A percentile compares a stretch with the other conserved stretches of the same genome.
These are phyloP conservation scores for Saguinus imperator DNA, from an alignment of 2,113 vertebrate species.

Conservation along the genomic window DNA sequence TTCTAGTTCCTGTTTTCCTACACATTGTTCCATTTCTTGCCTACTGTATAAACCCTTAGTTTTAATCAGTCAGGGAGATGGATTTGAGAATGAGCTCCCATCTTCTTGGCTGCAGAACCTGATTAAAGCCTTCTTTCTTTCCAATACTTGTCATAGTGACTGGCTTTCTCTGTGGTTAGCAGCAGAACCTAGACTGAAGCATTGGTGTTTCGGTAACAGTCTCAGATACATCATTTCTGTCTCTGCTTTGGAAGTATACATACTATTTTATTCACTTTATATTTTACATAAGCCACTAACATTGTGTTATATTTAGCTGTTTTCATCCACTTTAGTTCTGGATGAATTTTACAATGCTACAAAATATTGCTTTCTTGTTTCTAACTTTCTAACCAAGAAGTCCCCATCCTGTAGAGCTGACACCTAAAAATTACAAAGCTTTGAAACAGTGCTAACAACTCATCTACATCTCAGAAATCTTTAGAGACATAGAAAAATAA, in stretches of 20 bases:
- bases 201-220: no score
- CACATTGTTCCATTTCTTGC: no score
- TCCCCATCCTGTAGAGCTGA: not conserved
- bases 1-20: no score
- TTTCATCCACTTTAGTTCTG: not conserved
- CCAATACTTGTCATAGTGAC: no score
- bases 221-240: not conserved
- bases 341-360: not conserved
- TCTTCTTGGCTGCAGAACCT: no score
- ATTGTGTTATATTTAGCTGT: not conserved
- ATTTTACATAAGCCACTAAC: slow-evolving; percentile 21
- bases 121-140: no score
- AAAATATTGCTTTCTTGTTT: not conserved
- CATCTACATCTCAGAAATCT: slow-evolving; percentile 13
- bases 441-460: not conserved
- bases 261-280: not conserved
- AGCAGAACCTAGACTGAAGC: no score
- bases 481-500: not conserved
- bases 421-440: not conserved
- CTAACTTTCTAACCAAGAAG: not conserved
- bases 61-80: no score
- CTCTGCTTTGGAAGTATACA: not conserved
- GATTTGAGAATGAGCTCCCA: no score
- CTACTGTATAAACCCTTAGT: no score
- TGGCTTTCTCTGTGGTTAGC: no score